phyloP scores from a whole-genome alignment of 2,113 vertebrate genomes.

The Gymnogyps californianus region DNA sequence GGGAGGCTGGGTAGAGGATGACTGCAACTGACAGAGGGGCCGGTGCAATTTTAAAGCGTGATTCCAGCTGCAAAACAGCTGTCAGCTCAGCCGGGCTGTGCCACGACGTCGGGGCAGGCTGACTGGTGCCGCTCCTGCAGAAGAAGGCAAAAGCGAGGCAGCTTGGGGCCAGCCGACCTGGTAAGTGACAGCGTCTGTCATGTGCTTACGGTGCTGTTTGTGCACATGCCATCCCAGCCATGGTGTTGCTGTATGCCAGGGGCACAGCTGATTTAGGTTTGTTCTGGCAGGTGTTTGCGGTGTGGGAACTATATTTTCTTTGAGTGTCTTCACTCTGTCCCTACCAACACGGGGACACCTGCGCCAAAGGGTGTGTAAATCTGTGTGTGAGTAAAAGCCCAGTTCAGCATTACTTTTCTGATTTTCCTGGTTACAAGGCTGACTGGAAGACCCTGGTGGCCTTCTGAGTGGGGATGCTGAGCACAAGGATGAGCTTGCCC shows the following conservation, averaged over 20 bases:
- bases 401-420: background rate
- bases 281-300: background rate
- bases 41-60: fast-evolving
- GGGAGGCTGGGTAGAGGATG: background rate
- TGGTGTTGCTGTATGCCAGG: background rate
- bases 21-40: background rate
- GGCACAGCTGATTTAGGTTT: background rate
- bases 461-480: background rate
- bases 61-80: background rate
- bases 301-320: background rate
- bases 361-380: background rate
- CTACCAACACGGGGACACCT: fast-evolving
- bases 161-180: background rate
- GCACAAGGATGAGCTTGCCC: background rate
- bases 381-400: background rate
- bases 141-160: background rate
- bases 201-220: fast-evolving
- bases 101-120: background rate
- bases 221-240: background rate
- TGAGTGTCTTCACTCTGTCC: background rate
- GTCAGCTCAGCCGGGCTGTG: background rate
- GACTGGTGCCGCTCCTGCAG: background rate
- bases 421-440: background rate
- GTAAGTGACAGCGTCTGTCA: background rate
- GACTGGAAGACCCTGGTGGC: background rate